Evolutionary conservation across 2,888 invertebrate genomes (phyloP), one percentile per base, ranked within the genome.

Genomic region (Drosophila mayaguana): DNA sequence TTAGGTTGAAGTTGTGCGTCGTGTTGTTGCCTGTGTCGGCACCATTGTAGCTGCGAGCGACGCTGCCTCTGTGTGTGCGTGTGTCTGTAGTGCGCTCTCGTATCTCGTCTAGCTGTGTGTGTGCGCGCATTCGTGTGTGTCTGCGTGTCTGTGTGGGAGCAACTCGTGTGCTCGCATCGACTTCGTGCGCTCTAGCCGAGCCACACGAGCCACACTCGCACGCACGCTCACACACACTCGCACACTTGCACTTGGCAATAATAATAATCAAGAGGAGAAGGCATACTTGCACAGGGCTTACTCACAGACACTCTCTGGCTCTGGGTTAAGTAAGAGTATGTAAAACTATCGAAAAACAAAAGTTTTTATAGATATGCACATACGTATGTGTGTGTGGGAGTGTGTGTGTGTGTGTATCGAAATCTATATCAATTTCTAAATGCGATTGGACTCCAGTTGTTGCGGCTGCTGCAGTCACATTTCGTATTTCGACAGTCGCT

Each of bases 1-100:
- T 85, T 89, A 80, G 79, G 66, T 55, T 75, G 87, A 91, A 91
- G 91, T 91, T 91, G 87, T 80, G 83, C 75, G 75, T 78, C 78
- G 85, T 81, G 73, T 79, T 85, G 80, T 90, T 77, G 80, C 74
- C 87, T 87, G 87, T 46, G 64, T 73, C 59, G 38, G 62, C 59
- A 56, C 45, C 69, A 32, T 63, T 62, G 53, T 55, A 63, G 51
- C 43, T 55, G 43, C 50, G 34, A 54, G 54, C 54, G 40, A 14
- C 25, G n/a, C 20, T 11, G 7, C n/a, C 25, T 40, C 43, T 38
- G 28, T 32, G 8, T 42, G 48, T 63, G 34, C 51, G 34, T 53
- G 34, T 69, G 42, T 57, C 22, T 50, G 38, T 36, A 42, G 46
- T 36, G 46, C 62, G 40, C 51, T 60, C 60, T 43, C 45, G 28